Conservation (phyloP, 2,113 vertebrate species). For the Oreochromis tanganicae region DNA sequence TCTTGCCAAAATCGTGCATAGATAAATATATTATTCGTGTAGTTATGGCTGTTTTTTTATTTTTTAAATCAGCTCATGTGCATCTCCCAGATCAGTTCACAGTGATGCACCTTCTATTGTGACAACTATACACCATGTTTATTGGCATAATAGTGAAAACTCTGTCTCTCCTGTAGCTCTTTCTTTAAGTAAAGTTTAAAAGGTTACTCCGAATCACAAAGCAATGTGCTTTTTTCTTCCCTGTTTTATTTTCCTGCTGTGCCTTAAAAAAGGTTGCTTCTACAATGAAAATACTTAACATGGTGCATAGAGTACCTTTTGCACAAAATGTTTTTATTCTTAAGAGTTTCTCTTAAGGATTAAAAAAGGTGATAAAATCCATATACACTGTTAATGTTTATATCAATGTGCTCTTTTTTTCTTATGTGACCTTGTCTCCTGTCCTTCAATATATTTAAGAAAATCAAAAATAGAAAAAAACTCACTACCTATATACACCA, state of each 20-base stretch:
- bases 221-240: not conserved
- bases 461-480: not conserved
- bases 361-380: not conserved
- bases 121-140: not conserved
- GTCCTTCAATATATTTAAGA: not conserved
- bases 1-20: not conserved
- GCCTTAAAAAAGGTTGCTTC: not conserved
- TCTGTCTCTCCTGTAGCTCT: not conserved
- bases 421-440: not conserved
- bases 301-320: not conserved
- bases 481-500: not conserved
- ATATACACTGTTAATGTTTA: not conserved
- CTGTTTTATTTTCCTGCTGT: not conserved
- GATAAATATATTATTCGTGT: not conserved
- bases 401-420: not conserved
- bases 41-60: not conserved
- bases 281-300: not conserved
- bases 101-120: not conserved
- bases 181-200: not conserved
- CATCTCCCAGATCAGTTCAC: not conserved
- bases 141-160: not conserved
- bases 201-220: not conserved
- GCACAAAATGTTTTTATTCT: not conserved
- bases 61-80: not conserved
- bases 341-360: not conserved